Evolutionary conservation across 2,797 vertebrate genomes (phyloP), one percentile per base, ranked within the genome.

Genomic region (Centroberyx gerrardi): DNA sequence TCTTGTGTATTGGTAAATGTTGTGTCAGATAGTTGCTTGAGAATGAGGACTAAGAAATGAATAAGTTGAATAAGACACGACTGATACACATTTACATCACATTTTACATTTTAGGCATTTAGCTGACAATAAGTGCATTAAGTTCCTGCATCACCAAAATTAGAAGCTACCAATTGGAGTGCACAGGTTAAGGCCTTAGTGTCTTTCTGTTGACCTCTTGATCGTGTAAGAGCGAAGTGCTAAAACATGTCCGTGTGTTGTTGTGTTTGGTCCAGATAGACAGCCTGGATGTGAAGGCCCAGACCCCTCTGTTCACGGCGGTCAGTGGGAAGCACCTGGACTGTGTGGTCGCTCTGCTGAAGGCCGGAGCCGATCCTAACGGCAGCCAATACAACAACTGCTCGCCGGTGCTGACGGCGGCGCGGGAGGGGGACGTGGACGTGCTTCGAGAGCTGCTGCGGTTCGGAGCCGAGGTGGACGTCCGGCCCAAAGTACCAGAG

Each of bases 301-400:
- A 99, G 93, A 99, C 97, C 0, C 97, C 98, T 0, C 95, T 99
- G 60, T 99, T 99, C 86, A 95, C 95, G 0, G 97, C 98, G 0
- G 97, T 98, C 68, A 96, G 94, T 52, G 96, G 96, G 0, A 97
- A 97, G 79, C 96, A 99, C 90, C 86, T 95, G 44, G 96, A 96
- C 60, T 99, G 97, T 0, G 98, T 96, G 54, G 88, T 76, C 1
- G 89, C 91, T 15, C 95, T 99, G 72, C 94, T 99, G 77, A 95
- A 94, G 36, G 97, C 97, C 0, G 97, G 97, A 0, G 97, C 97
- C 1, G 93, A 95, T 77, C 97, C 98, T 1, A 90, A 91, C 0
- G 97, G 98, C 74, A 99, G 98, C 86, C 89, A 89, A 71, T 94
- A 98, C 93, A 99, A 99, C 94, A 99, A 97, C 90, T 96, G 96